These are phyloP conservation scores for Pseudococcus longispinus DNA, from an alignment of 2,888 invertebrate genomes.

Conservation along the genomic window DNA sequence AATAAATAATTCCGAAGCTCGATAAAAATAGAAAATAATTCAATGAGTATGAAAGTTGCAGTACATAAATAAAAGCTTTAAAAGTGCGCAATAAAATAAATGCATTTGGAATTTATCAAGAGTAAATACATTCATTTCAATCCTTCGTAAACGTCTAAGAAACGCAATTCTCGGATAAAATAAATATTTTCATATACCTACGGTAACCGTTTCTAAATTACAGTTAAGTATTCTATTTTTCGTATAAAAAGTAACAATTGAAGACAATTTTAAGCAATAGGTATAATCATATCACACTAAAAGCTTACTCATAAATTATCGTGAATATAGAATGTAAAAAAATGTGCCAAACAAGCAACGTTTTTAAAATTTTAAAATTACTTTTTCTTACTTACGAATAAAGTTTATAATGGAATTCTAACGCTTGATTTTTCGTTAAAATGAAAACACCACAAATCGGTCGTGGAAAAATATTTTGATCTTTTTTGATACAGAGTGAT, in stretches of 20 bases:
- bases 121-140: not conserved
- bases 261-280: not conserved
- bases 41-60: conserved; percentile 23
- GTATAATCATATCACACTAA: conserved; percentile 8
- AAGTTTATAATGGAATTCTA: not conserved
- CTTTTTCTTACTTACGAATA: not conserved
- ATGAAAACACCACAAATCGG: not conserved
- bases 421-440: not conserved
- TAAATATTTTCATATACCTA: not conserved
- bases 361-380: too few relatives aligned
- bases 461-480: not conserved
- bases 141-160: not conserved
- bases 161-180: not conserved
- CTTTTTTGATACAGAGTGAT: not conserved
- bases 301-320: not conserved
- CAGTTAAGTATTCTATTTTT: not conserved
- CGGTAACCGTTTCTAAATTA: conserved; percentile 19
- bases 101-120: not conserved
- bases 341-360: not conserved
- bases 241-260: not conserved
- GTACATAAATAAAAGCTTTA: not conserved
- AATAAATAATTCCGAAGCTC: not conserved
- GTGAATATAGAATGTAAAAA: not conserved
- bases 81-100: conserved; percentile 15
- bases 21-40: not conserved